Percentiles rank a stretch among this genome's conserved stretches.
Conservation (phyloP, 2,113 vertebrate species). For the Microcebus griseorufus region DNA sequence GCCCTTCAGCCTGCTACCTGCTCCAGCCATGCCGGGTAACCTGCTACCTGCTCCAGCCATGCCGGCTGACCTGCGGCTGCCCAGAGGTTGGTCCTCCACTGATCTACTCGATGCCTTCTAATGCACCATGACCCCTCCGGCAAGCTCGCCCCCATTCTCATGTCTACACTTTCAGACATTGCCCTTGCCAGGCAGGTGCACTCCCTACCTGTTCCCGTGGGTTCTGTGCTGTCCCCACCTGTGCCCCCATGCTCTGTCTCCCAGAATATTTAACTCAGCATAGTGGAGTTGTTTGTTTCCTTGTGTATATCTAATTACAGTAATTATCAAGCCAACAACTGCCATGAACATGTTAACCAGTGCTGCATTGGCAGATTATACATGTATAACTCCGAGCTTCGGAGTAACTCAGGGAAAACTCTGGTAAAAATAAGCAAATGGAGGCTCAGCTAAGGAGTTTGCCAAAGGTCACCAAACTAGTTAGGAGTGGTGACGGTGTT, state of each 20-base stretch:
- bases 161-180: neutral
- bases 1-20: fast-evolving
- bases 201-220: neutral
- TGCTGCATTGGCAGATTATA: neutral
- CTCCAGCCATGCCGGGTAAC: neutral
- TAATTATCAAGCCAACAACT: neutral
- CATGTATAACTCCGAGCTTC: neutral
- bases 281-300: neutral
- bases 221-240: neutral
- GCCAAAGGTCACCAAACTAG: neutral
- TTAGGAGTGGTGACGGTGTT: neutral
- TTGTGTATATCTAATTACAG: neutral
- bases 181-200: neutral
- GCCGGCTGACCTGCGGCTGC: neutral
- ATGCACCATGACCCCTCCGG: neutral
- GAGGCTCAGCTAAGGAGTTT: neutral
- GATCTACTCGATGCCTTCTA: neutral
- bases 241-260: neutral
- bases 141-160: neutral
- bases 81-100: neutral
- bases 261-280: neutral
- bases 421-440: neutral
- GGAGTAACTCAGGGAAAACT: neutral
- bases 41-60: neutral
- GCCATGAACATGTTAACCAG: no score